Evolutionary conservation across 2,113 vertebrate species (phyloP).

Genomic region (Semnornis frantzii): DNA sequence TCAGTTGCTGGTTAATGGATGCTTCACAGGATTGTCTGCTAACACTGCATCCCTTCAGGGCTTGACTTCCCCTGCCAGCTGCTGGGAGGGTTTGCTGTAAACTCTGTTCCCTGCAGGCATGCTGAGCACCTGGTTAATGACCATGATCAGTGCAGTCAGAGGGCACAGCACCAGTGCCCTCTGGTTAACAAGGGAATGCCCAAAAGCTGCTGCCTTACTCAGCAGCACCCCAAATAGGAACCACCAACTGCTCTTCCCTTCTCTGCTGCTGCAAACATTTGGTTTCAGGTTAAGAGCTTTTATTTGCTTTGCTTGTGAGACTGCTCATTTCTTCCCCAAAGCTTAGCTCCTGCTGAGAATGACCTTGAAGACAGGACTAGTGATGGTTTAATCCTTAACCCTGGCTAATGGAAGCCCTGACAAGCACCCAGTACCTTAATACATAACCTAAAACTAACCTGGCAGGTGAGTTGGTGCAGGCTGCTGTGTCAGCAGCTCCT

Average conservation of each 20-base stretch:
- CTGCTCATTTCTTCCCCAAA: not conserved
- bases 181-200: not conserved
- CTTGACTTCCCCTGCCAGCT: not conserved
- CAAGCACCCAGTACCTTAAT: not conserved
- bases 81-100: not conserved
- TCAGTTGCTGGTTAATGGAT: not conserved
- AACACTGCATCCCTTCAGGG: accelerated
- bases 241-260: not conserved
- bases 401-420: not conserved
- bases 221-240: not conserved
- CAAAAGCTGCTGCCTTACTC: not conserved
- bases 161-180: not conserved
- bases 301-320: not conserved
- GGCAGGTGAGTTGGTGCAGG: not conserved
- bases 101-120: not conserved
- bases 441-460: not conserved
- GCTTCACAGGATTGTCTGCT: not conserved
- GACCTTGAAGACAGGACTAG: not conserved
- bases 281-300: not conserved
- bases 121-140: not conserved
- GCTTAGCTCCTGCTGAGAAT: not conserved
- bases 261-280: not conserved
- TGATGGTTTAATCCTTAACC: constrained; percentile 49
- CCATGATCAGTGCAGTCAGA: not conserved
- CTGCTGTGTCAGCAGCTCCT: not conserved